Conservation (phyloP, 2,113 vertebrate genomes). For the Carettochelys insculpta region DNA sequence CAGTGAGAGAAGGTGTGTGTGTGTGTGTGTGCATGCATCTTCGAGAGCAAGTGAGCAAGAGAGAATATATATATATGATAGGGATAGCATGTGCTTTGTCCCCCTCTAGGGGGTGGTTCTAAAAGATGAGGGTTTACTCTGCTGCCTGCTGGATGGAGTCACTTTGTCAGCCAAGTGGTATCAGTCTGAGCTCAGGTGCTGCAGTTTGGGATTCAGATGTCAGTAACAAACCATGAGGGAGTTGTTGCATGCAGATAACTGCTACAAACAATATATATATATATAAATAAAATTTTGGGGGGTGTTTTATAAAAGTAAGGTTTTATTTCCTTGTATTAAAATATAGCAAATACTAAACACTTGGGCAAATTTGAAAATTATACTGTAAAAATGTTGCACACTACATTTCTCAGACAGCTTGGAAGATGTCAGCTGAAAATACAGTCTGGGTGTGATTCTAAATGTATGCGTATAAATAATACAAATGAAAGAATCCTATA, state of each 20-base stretch:
- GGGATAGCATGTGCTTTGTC: not conserved
- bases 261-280: rapidly evolving
- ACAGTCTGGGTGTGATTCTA: not conserved
- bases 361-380: not conserved
- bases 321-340: not conserved
- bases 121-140: not conserved
- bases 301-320: not conserved
- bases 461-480: rapidly evolving
- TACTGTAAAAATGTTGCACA: too few relatives aligned
- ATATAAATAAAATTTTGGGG: rapidly evolving
- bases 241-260: not conserved
- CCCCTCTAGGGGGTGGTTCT: not conserved
- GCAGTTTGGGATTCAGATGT: not conserved
- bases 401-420: not conserved
- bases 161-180: not conserved
- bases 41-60: not conserved
- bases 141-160: not conserved
- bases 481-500: not conserved
- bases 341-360: not conserved
- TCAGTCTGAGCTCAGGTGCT: not conserved
- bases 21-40: too few relatives aligned
- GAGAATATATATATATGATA: too few relatives aligned
- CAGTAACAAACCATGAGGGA: not conserved
- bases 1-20: not conserved
- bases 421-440: not conserved